Base-by-base conservation (phyloP, 2,888 invertebrate genomes). In the Hydropsyche betteni region DNA sequence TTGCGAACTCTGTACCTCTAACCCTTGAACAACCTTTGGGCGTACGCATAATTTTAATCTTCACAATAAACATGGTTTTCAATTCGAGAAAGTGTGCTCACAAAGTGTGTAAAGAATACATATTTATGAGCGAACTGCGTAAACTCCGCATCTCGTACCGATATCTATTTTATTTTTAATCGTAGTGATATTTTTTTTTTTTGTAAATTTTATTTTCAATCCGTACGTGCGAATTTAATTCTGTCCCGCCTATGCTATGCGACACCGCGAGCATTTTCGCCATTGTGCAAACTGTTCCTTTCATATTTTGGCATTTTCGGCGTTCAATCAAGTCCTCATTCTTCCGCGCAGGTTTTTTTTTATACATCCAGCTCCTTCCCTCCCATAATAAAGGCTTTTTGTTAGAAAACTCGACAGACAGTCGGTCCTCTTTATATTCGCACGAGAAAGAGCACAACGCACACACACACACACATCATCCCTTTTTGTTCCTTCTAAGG, bases 271-370 rank as follows among this genome's bases (percentile, higher is more conserved):
- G 72, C 72, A 58, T 58, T 72, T 72, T 72, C 44, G 72, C 76
- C 61, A 73, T 78, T 78, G 76, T 78, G 69, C 74, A 24, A 71
- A 76, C 38, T 51, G 68, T 50, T 76, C 69, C 76, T 76, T 75
- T 76, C 76, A 75, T 74, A 68, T 70, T 69, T 70, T 70, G 64
- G 74, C 68, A 75, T 75, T 76, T 78, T 78, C 68, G 76, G 76
- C 76, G 70, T 76, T 75, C 78, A 77, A 77, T 78, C 78, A 71
- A 74, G 74, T 78, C 74, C 73, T 76, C 58, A 76, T 78, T 78
- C 76, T 76, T 64, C 68, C 52, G 77, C 36, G 69, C 72, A 51
- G 24, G 71, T 55, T 77, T 75, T 75, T 75, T 74, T 77, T 68
- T 61, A 24, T 10, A 44, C 44, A 44, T 44, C 44, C 44, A 44